Conservation (phyloP, 2,797 vertebrate genomes). For the Ispidina lecontei region DNA sequence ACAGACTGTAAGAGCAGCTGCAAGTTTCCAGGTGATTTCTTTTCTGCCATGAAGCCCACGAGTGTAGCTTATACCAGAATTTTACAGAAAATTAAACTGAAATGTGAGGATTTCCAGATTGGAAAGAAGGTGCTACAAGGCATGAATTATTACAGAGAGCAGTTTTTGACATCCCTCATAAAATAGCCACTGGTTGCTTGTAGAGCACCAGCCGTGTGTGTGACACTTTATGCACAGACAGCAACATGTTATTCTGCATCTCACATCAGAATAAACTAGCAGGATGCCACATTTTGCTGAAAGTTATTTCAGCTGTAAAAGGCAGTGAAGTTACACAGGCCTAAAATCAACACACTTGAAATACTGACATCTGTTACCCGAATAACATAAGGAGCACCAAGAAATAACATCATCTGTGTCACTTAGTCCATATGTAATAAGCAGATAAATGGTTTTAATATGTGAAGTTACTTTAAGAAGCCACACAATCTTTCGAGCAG, state of each 20-base stretch:
- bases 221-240: background rate
- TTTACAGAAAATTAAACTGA: background rate
- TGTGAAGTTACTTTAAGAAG: background rate
- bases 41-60: background rate
- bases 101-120: background rate
- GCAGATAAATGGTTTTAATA: background rate
- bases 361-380: background rate
- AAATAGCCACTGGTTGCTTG: background rate
- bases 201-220: background rate
- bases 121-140: background rate
- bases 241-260: background rate
- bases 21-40: background rate
- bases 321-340: fast-evolving
- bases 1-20: background rate
- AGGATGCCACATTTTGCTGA: background rate
- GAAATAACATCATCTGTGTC: background rate
- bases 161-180: background rate
- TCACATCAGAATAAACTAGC: background rate
- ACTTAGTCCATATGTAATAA: fast-evolving
- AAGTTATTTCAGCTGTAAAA: background rate
- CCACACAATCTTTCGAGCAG: background rate
- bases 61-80: background rate
- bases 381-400: background rate
- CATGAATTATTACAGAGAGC: fast-evolving
- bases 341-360: background rate